Percentiles rank a stretch among this genome's conserved stretches.
These are phyloP conservation scores for Melanotaenia trifasciata DNA, from an alignment of 2,797 vertebrate genomes.

Conservation along the genomic window DNA sequence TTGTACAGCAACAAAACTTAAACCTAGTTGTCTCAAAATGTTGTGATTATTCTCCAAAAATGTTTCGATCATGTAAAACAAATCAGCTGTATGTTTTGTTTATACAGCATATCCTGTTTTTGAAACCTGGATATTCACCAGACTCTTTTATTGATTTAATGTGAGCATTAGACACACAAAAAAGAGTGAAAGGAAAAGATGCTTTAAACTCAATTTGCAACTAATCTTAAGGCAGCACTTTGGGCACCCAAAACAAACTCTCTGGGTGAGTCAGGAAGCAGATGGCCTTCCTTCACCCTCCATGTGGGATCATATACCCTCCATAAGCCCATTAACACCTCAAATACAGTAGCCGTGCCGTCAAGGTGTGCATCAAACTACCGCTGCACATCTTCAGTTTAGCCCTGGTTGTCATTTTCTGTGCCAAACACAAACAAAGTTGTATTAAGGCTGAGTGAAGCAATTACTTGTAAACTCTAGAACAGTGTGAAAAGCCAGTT, in stretches of 20 bases:
- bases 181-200: slow-evolving; percentile 7
- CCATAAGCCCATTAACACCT: slow-evolving; percentile 74
- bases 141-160: neutral
- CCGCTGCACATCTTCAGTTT: slow-evolving; percentile 52
- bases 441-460: slow-evolving; percentile 56
- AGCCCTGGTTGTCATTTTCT: slow-evolving; percentile 51
- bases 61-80: neutral
- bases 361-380: slow-evolving; percentile 37
- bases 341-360: slow-evolving; percentile 60
- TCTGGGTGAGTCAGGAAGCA: slow-evolving; percentile 71
- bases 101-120: neutral
- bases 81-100: neutral
- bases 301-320: slow-evolving; percentile 71
- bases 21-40: neutral
- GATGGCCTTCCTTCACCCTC: slow-evolving; percentile 72
- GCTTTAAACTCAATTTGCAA: slow-evolving; percentile 25
- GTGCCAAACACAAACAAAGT: slow-evolving; percentile 58
- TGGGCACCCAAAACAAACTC: slow-evolving; percentile 57
- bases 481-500: slow-evolving; percentile 82
- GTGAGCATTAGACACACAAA: neutral
- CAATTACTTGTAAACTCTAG: slow-evolving; percentile 78
- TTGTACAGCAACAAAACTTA: slow-evolving; percentile 16
- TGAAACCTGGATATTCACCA: neutral
- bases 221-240: slow-evolving; percentile 44
- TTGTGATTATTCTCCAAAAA: neutral